Percentiles rank a stretch among this genome's conserved stretches.
Conservation (phyloP, 2,797 vertebrate genomes). For the Miichthys miiuy region DNA sequence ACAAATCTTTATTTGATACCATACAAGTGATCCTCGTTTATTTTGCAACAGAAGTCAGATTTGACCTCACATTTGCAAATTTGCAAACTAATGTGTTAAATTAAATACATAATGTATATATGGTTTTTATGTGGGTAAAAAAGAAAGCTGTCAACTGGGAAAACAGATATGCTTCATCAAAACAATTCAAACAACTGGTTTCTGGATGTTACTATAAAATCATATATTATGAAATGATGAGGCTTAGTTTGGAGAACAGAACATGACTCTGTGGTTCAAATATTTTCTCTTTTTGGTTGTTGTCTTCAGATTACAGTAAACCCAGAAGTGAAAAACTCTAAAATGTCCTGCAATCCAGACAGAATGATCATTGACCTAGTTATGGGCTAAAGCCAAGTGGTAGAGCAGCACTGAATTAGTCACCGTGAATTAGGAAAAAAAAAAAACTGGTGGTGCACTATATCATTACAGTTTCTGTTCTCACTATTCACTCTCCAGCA, state of each 20-base stretch:
- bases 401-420: slow-evolving; percentile 3
- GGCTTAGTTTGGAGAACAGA: neutral
- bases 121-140: neutral
- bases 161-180: neutral
- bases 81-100: neutral
- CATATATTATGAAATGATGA: neutral
- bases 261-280: neutral
- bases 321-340: neutral
- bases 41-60: neutral
- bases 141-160: neutral
- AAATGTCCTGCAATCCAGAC: neutral
- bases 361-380: neutral
- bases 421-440: neutral
- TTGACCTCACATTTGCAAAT: neutral
- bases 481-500: neutral
- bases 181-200: neutral
- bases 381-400: neutral
- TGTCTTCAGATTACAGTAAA: neutral
- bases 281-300: neutral
- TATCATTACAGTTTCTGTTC: slow-evolving; percentile 3
- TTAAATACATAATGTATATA: neutral
- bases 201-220: neutral
- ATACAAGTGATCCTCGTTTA: neutral
- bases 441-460: neutral
- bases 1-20: neutral